Evolutionary conservation across 2,888 invertebrate species (phyloP).

Genomic region (Lepidochrysops patricia): DNA sequence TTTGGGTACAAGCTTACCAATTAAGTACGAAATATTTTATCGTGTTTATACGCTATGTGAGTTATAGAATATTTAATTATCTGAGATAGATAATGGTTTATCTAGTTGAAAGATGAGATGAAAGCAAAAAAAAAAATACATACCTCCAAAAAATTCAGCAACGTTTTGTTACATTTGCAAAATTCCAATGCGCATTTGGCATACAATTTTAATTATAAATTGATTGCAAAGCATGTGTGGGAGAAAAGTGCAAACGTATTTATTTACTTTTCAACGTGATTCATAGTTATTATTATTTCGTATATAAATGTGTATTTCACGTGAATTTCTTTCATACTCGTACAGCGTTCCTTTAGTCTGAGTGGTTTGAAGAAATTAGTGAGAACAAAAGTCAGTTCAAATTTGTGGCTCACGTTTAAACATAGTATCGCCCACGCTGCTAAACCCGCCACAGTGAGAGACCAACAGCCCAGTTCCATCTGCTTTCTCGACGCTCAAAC

Average conservation of each 20-base stretch:
- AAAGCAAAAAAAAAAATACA: too few relatives aligned
- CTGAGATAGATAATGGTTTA: too few relatives aligned
- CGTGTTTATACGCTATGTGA: too few relatives aligned
- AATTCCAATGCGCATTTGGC: not conserved
- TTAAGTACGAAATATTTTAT: too few relatives aligned
- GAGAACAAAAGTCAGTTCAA: conserved; percentile 69
- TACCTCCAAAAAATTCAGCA: too few relatives aligned
- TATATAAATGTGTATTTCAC: not conserved
- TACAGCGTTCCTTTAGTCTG: conserved; percentile 7
- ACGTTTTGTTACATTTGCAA: too few relatives aligned
- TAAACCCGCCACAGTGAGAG: conserved; percentile 37
- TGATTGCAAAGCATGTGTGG: not conserved
- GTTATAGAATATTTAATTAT: too few relatives aligned
- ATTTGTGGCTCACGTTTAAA: conserved; percentile 70
- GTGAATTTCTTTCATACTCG: conserved; percentile 26
- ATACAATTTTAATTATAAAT: not conserved
- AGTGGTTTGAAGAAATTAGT: conserved; percentile 48
- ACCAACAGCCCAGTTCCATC: conserved; percentile 53
- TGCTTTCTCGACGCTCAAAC: conserved; percentile 56
- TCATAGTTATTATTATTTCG: not conserved
- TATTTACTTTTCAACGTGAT: not conserved
- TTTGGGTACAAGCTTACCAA: too few relatives aligned
- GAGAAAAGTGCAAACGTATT: not conserved
- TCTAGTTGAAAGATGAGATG: too few relatives aligned
- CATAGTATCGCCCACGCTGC: conserved; percentile 66